phyloP scores from a whole-genome alignment of 1,140 invertebrate species.

The Agrypnia vestita region DNA sequence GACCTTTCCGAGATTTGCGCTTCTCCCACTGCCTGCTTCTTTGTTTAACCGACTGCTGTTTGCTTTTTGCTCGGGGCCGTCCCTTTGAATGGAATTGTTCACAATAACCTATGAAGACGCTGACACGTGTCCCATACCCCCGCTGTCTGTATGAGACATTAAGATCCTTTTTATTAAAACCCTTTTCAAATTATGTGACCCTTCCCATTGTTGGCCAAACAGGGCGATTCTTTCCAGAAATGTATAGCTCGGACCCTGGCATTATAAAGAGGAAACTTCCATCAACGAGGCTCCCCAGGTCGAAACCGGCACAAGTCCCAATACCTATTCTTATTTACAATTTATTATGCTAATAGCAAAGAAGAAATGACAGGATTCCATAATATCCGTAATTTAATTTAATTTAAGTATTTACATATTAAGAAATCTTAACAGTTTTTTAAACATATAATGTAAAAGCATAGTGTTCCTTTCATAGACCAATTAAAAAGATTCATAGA shows the following conservation, averaged over 20 bases:
- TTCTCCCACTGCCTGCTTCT: neutral
- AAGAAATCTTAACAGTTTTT: too few species aligned
- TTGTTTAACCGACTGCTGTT: slow-evolving; percentile 17
- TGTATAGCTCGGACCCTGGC: neutral
- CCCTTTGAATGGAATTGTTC: slow-evolving; percentile 23
- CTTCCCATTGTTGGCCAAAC: neutral
- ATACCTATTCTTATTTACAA: neutral
- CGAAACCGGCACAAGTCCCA: neutral
- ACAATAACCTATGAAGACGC: slow-evolving; percentile 18
- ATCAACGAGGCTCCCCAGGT: neutral
- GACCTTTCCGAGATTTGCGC: neutral
- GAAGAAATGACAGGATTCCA: too few species aligned
- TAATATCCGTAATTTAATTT: too few species aligned
- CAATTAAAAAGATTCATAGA: too few species aligned
- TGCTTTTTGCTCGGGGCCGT: slow-evolving; percentile 25
- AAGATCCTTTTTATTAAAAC: slow-evolving; percentile 32
- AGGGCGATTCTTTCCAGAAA: slow-evolving; percentile 11
- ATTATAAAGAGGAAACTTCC: neutral
- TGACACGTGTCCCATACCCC: slow-evolving; percentile 14
- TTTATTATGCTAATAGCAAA: too few species aligned
- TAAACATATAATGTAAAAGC: too few species aligned
- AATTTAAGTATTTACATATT: too few species aligned
- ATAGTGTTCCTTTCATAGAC: too few species aligned
- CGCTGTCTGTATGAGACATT: slow-evolving; percentile 26
- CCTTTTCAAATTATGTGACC: slow-evolving; percentile 19